Percentiles rank a stretch among this genome's conserved stretches.
Conservation (phyloP, 2,888 invertebrate genomes). For the Rhagonycha lutea region DNA sequence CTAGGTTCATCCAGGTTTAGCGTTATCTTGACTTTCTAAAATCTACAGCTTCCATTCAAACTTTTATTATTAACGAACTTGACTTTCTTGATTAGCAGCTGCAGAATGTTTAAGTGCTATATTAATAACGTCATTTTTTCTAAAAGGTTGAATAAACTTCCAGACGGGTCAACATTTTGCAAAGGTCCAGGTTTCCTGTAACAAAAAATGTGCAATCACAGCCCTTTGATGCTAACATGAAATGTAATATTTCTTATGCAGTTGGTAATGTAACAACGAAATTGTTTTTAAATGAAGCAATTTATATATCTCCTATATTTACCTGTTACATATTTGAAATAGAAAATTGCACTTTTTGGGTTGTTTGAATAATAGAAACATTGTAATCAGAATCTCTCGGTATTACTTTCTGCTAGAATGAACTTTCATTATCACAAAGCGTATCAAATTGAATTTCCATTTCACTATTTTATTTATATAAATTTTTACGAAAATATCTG, state of each 20-base stretch:
- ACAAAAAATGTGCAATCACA: background rate
- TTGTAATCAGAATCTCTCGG: background rate
- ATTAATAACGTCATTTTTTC: background rate
- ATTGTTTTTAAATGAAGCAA: background rate
- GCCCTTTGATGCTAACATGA: background rate
- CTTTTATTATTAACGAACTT: background rate
- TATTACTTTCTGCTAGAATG: background rate
- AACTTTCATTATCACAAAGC: background rate
- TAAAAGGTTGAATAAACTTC: background rate
- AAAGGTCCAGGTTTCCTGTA: background rate
- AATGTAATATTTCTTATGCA: background rate
- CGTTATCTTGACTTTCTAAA: background rate
- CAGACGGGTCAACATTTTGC: background rate
- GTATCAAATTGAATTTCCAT: background rate
- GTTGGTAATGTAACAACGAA: background rate
- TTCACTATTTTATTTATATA: background rate
- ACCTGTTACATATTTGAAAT: background rate
- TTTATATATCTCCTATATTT: background rate
- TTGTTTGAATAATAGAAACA: background rate
- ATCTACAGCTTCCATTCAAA: background rate
- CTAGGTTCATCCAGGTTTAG: background rate
- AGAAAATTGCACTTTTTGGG: background rate
- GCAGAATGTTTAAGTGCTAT: background rate
- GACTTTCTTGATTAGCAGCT: background rate
- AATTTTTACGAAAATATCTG: background rate